Base-by-base conservation (phyloP, 1,140 invertebrate genomes). In the Samia ricini region DNA sequence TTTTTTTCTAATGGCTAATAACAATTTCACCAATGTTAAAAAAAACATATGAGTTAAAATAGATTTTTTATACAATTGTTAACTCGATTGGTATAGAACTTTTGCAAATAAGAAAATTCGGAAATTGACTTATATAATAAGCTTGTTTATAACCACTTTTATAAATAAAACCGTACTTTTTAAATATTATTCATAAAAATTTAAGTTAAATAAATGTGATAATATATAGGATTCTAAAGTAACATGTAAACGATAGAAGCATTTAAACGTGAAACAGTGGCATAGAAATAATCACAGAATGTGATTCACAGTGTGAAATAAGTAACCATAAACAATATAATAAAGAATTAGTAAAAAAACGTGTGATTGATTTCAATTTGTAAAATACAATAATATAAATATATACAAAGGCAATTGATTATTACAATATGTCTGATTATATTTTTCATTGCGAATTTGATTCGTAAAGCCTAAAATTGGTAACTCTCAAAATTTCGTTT, bases 381-480 rank as follows among this genome's bases (percentile, higher is more conserved):
- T 42, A 42, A 42, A 42, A 42, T 15, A 42, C 33, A 15, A 15
- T 42, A 42, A 4, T 42, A 4, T 26, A 42, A 1, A 12, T 42
- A 15, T 42, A 42, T 42, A n/a, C n/a, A n/a, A 15, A 42, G 3
- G 12, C 10, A 42, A 1, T 42, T 42, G 4, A 42, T 42, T 42
- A 42, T 15, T 15, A 42, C 33, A 15, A 42, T 42, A 1, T 42
- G 33, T 15, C 33, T 1, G 33, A 42, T 42, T 42, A 15, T 42
- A 42, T 42, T 42, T 29, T 42, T 42, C 12, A 78, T 74, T 83
- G 75, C 75, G 71, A 81, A 70, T 71, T 71, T 71, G 54, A 66
- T 61, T 60, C 48, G 67, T 71, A 75, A 73, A 73, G 60, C 61
- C 64, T 69, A 75, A 74, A 68, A 60, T 75, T 85, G 85, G 83